Evolutionary conservation across 2,888 invertebrate genomes (phyloP).

Genomic region (Drosophila affinis): DNA sequence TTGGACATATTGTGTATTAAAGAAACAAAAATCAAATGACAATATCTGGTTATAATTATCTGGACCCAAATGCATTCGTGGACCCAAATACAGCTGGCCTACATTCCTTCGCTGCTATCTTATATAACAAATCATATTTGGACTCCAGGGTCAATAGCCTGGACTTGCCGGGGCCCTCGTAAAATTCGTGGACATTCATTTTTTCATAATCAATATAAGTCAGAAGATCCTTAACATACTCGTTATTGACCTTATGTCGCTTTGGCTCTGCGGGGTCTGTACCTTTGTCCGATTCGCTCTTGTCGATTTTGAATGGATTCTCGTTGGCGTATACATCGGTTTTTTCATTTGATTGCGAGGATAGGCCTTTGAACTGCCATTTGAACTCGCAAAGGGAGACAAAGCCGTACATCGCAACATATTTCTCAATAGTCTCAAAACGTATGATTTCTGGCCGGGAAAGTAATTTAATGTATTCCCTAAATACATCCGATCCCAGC

Average conservation of each 20-base stretch:
- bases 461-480: background rate
- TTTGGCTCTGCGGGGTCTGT: background rate
- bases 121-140: constrained; percentile 26
- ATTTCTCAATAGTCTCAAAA: constrained; percentile 6
- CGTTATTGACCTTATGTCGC: constrained; percentile 1
- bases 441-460: background rate
- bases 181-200: constrained; percentile 8
- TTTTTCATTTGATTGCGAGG: background rate
- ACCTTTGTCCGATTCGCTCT: background rate
- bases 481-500: constrained; percentile 13
- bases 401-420: constrained; percentile 16
- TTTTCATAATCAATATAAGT: background rate
- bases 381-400: background rate
- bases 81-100: too few species aligned
- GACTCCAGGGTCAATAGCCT: constrained; percentile 2
- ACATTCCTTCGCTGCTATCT: background rate
- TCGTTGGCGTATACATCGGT: constrained; percentile 10
- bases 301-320: constrained; percentile 11
- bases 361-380: constrained; percentile 9
- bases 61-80: too few species aligned
- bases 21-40: constrained; percentile 45
- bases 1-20: constrained; percentile 81
- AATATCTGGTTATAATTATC: constrained; percentile 6
- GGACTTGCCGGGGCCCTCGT: constrained; percentile 32
- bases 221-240: constrained; percentile 9